Base-by-base conservation (phyloP, 2,888 invertebrate genomes). In the Dicyrtoma fusca region DNA sequence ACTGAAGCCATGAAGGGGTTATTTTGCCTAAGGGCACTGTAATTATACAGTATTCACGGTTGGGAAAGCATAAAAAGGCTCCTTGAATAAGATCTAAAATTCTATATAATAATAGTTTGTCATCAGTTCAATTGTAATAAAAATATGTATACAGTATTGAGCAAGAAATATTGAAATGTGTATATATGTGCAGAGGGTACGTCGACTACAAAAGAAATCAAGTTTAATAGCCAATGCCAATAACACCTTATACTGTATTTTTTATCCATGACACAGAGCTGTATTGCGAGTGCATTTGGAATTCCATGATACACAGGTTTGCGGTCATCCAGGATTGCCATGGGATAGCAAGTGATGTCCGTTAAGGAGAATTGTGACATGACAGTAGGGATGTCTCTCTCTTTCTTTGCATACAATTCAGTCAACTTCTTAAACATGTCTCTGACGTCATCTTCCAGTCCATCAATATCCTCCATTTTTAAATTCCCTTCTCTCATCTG, bases 41-140 rank as follows among this genome's bases (percentile, higher is more conserved):
- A 72, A 89, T 82, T 14, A 88, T 82, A 81, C 89, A 88, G 80
- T 89, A 91, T 61, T 91, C 90, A 26, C 86, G 85, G 4, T 87
- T 84, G 1, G 88, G 88, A 83, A 87, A 90, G 51, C 88, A 85
- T 80, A 89, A 88, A 82, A 91, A 91, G 0, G 89, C 87, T 0
- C 88, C 88, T 76, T 87, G 86, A 14, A 91, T 82, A 63, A 91
- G 85, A 76, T 88, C 86, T 69, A 85, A 84, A 84, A 79, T 69
- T 34, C 79, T 80, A 69, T 14, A 65, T 34, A 34, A 34, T 23
- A 17, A 64, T 49, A 53, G 5, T 19, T n/a, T n/a, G n/a, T n/a
- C n/a, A n/a, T n/a, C n/a, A n/a, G n/a, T n/a, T n/a, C n/a, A n/a
- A n/a, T n/a, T n/a, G n/a, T n/a, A n/a, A n/a, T n/a, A n/a, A n/a